These are phyloP conservation scores for Phylloscopus whistleri DNA, from an alignment of 2,113 vertebrate species.

Conservation along the genomic window DNA sequence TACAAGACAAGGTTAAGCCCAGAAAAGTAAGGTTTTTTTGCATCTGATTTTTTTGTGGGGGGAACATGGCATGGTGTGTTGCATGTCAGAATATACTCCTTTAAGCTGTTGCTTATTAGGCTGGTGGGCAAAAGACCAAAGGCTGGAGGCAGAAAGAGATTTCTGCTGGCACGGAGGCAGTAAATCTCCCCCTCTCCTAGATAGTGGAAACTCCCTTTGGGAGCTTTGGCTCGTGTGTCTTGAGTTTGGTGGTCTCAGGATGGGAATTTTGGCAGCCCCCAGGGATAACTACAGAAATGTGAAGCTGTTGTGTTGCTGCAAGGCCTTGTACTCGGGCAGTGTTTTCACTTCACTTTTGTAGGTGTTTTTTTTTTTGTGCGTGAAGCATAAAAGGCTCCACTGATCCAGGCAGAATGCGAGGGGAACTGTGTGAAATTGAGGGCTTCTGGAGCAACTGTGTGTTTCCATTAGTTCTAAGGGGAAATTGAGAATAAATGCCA, in stretches of 20 bases:
- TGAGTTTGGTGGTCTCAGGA: neutral
- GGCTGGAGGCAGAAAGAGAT: neutral
- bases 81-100: neutral
- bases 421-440: neutral
- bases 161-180: neutral
- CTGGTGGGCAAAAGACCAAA: neutral
- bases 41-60: neutral
- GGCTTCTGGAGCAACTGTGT: neutral
- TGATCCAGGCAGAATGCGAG: rapidly evolving
- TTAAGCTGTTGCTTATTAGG: neutral
- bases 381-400: neutral
- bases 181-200: neutral
- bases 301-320: neutral
- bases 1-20: constrained; percentile 95
- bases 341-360: neutral
- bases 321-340: neutral
- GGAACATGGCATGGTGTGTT: neutral
- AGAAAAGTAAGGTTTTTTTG: constrained; percentile 82
- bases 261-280: neutral
- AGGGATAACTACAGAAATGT: neutral
- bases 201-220: neutral
- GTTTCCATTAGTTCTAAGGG: neutral
- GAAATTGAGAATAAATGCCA: neutral
- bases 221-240: neutral
- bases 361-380: neutral